Evolutionary conservation across 1,140 invertebrate species (phyloP), one percentile per base, ranked within the genome.

Genomic region (Ptiloglossa arizonensis): DNA sequence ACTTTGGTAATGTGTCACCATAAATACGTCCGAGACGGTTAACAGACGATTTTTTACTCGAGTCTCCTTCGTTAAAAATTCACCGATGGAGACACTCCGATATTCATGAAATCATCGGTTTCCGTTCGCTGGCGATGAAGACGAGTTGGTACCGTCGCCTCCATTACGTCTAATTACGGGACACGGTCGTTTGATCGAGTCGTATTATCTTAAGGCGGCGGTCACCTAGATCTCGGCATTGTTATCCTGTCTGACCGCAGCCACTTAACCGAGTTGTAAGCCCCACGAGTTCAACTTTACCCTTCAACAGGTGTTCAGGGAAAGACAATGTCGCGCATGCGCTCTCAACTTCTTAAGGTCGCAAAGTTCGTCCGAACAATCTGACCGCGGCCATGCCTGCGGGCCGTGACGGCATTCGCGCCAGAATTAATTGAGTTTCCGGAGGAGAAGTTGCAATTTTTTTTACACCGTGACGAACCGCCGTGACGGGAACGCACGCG

Each of bases 271-370:
- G 85, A 87, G 79, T 87, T 83, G 86, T 89, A 88, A 90, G 87
- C 86, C 83, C 81, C 84, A 86, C 87, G 88, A 92, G 90, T 90
- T 90, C 85, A 89, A 89, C 89, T 91, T 90, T 77, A 87, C 85
- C 88, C 90, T 92, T 92, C 92, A 93, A 93, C 92, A 93, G 92
- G 92, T 93, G 92, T 92, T 92, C 90, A 92, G 88, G 91, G 87
- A 93, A 93, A 92, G 92, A 93, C 91, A 92, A 91, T 90, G 89
- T 90, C 84, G 90, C 91, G 92, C 91, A 91, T 86, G 92, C 92
- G 92, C 88, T 66, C 64, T 75, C 52, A 90, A 91, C 87, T 90
- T 91, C 87, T 89, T 87, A 82, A 89, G 83, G 84, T 87, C 87
- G 87, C 82, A 87, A 91, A 91, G 83, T 89, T 90, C 79, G 75